These are phyloP conservation scores for Agrochola macilenta DNA, from an alignment of 2,888 invertebrate species.

Conservation along the genomic window DNA sequence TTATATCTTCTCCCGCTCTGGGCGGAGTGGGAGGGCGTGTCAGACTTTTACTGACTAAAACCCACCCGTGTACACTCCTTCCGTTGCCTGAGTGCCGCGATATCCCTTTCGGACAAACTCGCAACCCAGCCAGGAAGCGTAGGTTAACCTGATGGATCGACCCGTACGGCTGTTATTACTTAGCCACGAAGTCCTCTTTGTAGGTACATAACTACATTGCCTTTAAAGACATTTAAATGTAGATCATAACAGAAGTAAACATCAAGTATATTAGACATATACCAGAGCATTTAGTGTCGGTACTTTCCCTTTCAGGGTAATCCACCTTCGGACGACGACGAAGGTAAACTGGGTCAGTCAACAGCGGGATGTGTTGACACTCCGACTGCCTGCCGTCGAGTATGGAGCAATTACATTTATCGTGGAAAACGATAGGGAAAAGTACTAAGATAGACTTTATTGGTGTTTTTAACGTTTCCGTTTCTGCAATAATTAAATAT, in stretches of 20 bases:
- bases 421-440: not conserved
- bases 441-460: not conserved
- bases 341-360: conserved; percentile 26
- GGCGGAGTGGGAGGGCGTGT: too few relatives aligned
- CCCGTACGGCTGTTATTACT: too few relatives aligned
- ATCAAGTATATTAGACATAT: not conserved
- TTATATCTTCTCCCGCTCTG: too few relatives aligned
- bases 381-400: not conserved
- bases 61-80: too few relatives aligned
- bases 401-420: conserved; percentile 6
- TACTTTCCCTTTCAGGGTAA: conserved; percentile 19
- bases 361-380: conserved; percentile 37
- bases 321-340: not conserved
- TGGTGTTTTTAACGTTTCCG: not conserved
- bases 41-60: too few relatives aligned
- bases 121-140: too few relatives aligned
- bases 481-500: not conserved
- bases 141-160: too few relatives aligned
- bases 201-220: too few relatives aligned
- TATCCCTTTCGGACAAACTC: too few relatives aligned
- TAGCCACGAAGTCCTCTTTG: too few relatives aligned
- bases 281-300: conserved; percentile 28
- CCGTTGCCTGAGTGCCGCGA: too few relatives aligned
- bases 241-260: conserved; percentile 1
- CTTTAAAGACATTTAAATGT: too few relatives aligned